phyloP scores from a whole-genome alignment of 2,888 invertebrate genomes.

The Sinodicranocentrus sp. region DNA sequence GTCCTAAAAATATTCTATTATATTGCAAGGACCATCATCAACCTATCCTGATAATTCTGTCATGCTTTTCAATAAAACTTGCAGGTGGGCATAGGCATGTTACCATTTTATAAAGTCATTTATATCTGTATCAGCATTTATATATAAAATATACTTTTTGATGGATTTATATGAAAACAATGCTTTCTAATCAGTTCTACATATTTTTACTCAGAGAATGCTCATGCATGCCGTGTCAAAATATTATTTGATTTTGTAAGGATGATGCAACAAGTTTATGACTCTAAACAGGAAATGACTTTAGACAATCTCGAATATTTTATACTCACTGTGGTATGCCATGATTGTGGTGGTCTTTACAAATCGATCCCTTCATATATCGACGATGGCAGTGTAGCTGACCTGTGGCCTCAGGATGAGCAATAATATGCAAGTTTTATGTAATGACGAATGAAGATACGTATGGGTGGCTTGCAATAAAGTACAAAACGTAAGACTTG shows the following conservation, averaged over 20 bases:
- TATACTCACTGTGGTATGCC: background rate
- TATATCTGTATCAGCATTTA: too few relatives aligned
- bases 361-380: background rate
- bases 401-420: conserved; percentile 45
- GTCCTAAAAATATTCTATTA: too few relatives aligned
- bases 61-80: too few relatives aligned
- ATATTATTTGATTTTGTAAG: conserved; percentile 58
- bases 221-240: conserved; percentile 18
- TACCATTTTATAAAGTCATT: too few relatives aligned
- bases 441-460: background rate
- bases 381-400: conserved; percentile 40
- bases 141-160: background rate
- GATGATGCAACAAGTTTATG: conserved; percentile 68
- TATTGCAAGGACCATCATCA: too few relatives aligned
- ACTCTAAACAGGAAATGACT: conserved; percentile 68
- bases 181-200: conserved; percentile 12
- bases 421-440: background rate
- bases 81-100: too few relatives aligned
- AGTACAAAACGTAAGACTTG: too few relatives aligned
- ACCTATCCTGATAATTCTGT: too few relatives aligned
- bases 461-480: too few relatives aligned
- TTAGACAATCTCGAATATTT: conserved; percentile 43
- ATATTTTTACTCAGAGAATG: conserved; percentile 2
- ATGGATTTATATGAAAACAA: background rate
- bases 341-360: conserved; percentile 8